phyloP scores from a whole-genome alignment of 2,113 vertebrate genomes.

The Ondatra zibethicus region DNA sequence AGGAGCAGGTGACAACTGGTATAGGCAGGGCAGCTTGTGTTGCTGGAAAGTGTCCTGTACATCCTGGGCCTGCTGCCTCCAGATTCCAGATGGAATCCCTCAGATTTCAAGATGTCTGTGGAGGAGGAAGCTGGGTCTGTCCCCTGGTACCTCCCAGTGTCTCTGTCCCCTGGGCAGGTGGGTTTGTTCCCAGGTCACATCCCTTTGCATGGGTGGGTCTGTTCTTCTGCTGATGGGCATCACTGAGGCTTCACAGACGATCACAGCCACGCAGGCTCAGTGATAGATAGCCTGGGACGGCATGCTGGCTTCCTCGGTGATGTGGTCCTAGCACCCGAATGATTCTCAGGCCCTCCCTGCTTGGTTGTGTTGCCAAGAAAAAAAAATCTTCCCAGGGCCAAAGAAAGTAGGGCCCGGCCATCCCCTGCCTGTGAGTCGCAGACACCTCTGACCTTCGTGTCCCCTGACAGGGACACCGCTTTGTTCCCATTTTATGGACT shows the following conservation, averaged over 20 bases:
- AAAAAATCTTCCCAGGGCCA: background rate
- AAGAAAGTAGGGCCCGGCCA: background rate
- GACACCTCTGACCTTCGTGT: background rate
- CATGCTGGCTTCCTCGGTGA: background rate
- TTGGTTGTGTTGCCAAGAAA: background rate
- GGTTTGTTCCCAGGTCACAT: background rate
- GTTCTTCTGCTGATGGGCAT: background rate
- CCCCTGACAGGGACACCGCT: background rate
- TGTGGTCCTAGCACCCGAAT: fast-evolving
- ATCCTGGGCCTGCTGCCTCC: background rate
- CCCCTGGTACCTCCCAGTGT: background rate
- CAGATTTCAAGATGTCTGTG: conserved; percentile 3
- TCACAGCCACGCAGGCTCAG: fast-evolving
- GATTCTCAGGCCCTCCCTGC: background rate
- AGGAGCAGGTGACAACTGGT: background rate
- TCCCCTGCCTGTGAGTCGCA: background rate
- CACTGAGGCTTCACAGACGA: background rate
- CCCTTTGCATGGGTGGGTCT: background rate
- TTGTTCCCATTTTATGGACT: background rate
- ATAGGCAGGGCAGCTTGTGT: background rate
- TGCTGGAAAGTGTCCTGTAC: background rate
- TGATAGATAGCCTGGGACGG: fast-evolving
- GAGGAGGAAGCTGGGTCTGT: background rate
- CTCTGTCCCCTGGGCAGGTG: background rate
- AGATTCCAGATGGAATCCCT: conserved; percentile 5